Conservation (phyloP, 1,140 invertebrate genomes). For the Sycophila sp. region DNA sequence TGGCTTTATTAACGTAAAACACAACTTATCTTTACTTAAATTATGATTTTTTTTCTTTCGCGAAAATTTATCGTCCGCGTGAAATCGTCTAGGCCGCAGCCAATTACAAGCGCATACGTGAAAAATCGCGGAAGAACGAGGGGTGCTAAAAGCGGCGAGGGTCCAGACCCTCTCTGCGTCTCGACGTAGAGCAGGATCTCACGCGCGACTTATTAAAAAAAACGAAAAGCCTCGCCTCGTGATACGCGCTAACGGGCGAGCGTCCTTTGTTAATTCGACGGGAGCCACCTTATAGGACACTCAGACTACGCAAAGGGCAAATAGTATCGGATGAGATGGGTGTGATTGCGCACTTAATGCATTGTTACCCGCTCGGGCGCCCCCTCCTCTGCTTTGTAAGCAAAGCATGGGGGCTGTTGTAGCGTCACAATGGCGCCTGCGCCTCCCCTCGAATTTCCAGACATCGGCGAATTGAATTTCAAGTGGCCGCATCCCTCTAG, state of each 20-base stretch:
- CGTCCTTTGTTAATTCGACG: constrained; percentile 56
- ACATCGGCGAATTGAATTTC: constrained; percentile 67
- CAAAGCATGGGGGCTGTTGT: constrained; percentile 61
- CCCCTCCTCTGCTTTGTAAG: constrained; percentile 20
- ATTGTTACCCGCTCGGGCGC: constrained; percentile 59
- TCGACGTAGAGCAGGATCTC: no score
- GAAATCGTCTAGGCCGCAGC: no score
- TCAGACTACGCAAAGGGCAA: constrained; percentile 62
- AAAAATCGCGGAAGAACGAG: no score
- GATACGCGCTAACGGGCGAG: not conserved
- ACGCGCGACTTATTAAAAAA: no score
- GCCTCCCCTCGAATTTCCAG: constrained; percentile 45
- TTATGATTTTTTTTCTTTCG: no score
- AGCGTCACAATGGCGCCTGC: constrained; percentile 61
- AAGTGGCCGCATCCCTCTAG: constrained; percentile 66
- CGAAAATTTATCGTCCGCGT: no score
- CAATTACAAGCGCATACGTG: no score
- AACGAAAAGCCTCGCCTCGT: no score
- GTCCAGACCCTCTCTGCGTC: no score
- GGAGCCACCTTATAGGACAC: constrained; percentile 48
- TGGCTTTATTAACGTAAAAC: no score
- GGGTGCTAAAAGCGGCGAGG: no score
- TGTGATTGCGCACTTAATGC: constrained; percentile 68
- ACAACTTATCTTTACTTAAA: no score
- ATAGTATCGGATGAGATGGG: constrained; percentile 68